Base-by-base conservation (phyloP, 64 coral and sea anemone species). In the Actinia equina region DNA sequence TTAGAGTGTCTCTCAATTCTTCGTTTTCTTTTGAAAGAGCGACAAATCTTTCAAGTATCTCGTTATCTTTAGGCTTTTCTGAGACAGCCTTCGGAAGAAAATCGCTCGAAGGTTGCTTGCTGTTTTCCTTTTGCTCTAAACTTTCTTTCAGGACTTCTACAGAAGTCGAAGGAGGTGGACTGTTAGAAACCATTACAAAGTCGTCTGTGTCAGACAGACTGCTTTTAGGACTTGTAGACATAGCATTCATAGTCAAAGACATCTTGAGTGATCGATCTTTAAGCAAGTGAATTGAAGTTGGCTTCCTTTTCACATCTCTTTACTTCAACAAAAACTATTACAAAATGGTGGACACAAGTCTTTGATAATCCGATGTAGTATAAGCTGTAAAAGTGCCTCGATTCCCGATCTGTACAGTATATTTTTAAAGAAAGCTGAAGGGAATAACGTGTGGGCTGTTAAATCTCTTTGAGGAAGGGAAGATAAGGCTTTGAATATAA, bases 21-120 rank as follows among this genome's bases (percentile, higher is more conserved):
- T 92, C 90, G 30, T 92, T 92, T 86, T 92, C 90, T 65, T 87
- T 87, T 2, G 46, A 12, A 6, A 92, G 77, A 54, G 25, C 41
- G 17, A 77, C 30, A 15, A 92, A 52, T 22, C 74, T 55, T 20
- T 86, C 82, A 1, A 79, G 5, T 13, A 91, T 54, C 23, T 79
- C 71, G 26, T 65, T 22, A 17, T 91, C 78, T 81, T n/a, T 81
- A 3, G 69, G 5, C 22, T 41, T 25, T 13, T 74, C 25, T 30
- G 26, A 74, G 26, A 15, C 69, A 74, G 23, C n/a, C 23, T 19
- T 57, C 22, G 80, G 18, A 57, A 16, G 80, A 23, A 23, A 15
- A 80, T 52, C 27, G 45, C 42, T 82, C 53, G 43, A 23, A 25
- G 44, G 26, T 58, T 43, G 55, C 59, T 60, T 23, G 16, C 23